Base-by-base conservation (phyloP, 1,140 invertebrate species). In the Drosophila bipectinata region DNA sequence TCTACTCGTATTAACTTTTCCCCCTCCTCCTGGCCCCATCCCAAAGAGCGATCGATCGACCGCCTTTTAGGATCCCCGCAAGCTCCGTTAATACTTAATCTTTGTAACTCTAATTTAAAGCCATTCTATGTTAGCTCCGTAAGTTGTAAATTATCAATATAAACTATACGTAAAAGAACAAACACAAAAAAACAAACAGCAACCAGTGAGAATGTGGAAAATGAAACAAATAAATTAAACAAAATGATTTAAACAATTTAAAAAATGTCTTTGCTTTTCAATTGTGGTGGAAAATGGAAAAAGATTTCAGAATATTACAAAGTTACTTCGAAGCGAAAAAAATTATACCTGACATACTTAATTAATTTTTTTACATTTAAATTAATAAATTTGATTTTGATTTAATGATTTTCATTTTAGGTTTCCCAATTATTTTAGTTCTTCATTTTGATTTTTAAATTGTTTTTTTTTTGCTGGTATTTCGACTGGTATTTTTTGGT, bases 131-230 rank as follows among this genome's bases (percentile, higher is more conserved):
- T 78, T 85, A 85, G 82, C 37, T 47, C 78, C 64, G 82, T 85
- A 85, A 85, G 82, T 87, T 85, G 82, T 85, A 85, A 85, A 85
- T 85, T 85, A 85, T 85, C 82, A 88, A 81, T 78, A 87, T 77
- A 69, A 78, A 87, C 60, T 87, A 84, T 77, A 87, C 82, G 73
- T 72, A 73, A 47, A 69, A 59, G 79, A 53, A 61, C 59, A 21
- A 57, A 60, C 54, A 61, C 69, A 54, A 77, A 54, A 77, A 21
- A 49, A 55, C 75, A 61, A 81, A 63, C 58, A 77, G 59, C 60
- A 79, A 80, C 79, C 83, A 87, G 82, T 82, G 82, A 88, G 79
- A 87, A 82, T 79, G 83, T 88, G 83, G 75, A 72, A 82, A 82
- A 76, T 57, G 76, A 88, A 87, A 75, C 61, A 61, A 82, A 88